Evolutionary conservation across 2,113 vertebrate genomes (phyloP).

Genomic region (Syngnathus floridae): DNA sequence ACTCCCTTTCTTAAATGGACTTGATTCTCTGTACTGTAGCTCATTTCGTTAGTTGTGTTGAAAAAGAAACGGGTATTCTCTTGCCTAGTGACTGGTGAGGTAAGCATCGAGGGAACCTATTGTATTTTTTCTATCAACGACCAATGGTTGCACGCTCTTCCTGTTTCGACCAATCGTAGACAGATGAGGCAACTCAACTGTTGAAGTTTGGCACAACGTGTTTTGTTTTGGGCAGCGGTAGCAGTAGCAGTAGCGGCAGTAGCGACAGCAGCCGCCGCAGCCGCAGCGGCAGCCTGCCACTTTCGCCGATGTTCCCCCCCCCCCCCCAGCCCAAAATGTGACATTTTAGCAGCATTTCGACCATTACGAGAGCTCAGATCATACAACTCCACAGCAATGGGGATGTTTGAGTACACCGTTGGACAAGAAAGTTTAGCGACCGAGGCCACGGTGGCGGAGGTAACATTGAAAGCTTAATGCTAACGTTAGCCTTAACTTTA

Average conservation of each 20-base stretch:
- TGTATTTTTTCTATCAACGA: not conserved
- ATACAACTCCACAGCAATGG: constrained; percentile 36
- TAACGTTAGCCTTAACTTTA: not conserved
- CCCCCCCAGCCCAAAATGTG: constrained; percentile 11
- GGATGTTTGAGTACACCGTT: constrained; percentile 32
- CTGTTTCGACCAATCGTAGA: constrained; percentile 47
- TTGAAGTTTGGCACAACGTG: constrained; percentile 10
- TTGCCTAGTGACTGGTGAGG: not conserved
- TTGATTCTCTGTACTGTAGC: too few relatives aligned
- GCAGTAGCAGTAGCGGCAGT: too few relatives aligned
- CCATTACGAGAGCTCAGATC: constrained; percentile 4
- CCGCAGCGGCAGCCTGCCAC: too few relatives aligned
- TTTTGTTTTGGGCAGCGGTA: constrained; percentile 13
- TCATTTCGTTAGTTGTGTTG: too few relatives aligned
- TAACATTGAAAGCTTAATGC: constrained; percentile 28
- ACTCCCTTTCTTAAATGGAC: too few relatives aligned
- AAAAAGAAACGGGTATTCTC: too few relatives aligned
- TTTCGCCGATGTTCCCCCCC: not conserved
- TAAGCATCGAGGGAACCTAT: not conserved
- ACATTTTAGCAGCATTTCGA: constrained; percentile 4
- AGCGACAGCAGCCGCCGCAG: too few relatives aligned
- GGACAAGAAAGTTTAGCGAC: constrained; percentile 37
- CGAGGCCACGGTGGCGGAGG: constrained; percentile 48
- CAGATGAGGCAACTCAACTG: not conserved
- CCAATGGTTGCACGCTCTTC: constrained; percentile 24